Evolutionary conservation across 2,888 invertebrate genomes (phyloP), one percentile per base, ranked within the genome.

Genomic region (Dicranocentrus wangi): DNA sequence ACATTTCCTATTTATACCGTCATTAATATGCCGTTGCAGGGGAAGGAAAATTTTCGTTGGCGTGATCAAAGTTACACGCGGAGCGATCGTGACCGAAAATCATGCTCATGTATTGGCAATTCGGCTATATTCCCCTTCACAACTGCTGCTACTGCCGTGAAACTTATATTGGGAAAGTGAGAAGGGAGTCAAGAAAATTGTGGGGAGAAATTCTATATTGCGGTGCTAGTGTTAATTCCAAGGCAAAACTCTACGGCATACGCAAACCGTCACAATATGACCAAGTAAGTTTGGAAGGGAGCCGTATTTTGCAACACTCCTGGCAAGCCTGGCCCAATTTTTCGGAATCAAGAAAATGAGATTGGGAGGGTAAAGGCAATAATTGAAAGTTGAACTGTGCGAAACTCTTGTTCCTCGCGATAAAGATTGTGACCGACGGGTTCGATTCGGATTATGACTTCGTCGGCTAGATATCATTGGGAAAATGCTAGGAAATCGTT

Each of bases 381-480:
- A 78, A 78, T 78, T 78, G 78, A 78, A 78, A 70, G 78, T 70
- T 77, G 60, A 77, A 53, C 75, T 61, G 61, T n/a, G n/a, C n/a
- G n/a, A n/a, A n/a, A n/a, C 69, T 77, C 28, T 23, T 77, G 61
- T 69, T 77, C 61, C 60, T 47, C 47, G 21, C 61, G 28, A 32
- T 32, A 28, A 61, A 23, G 61, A 61, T 28, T 27, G 5, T 55
- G 23, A 25, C 55, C 55, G 25, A 25, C 55, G 25, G 25, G 25
- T 55, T 55, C 55, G 55, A 55, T 55, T 21, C 3, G 55, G 25
- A 55, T 61, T 32, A 61, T 17, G 60, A 28, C 55, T 55, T 21
- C n/a, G 13, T 55, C 25, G 10, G 32, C 32, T 10, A 32, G 32
- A 32, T n/a, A n/a, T 32, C 32, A 32, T 10, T 32, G 32, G 32